These are phyloP conservation scores for Plutomurus gul DNA, from an alignment of 1,140 invertebrate species.

Conservation along the genomic window DNA sequence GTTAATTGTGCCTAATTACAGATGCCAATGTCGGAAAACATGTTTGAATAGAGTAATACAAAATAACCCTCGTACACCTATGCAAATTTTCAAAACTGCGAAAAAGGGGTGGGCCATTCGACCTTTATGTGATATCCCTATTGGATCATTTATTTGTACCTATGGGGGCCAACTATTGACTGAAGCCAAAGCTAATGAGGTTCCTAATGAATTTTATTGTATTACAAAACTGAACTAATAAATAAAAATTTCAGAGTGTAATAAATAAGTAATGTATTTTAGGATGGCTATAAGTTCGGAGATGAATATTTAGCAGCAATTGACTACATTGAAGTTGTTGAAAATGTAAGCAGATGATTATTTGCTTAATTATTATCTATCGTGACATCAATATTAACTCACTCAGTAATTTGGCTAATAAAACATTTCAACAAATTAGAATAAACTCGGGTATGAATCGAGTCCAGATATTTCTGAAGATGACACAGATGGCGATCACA, in stretches of 20 bases:
- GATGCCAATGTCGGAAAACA: constrained; percentile 59
- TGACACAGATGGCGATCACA: neutral
- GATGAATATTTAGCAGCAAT: constrained; percentile 96
- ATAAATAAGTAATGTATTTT: neutral
- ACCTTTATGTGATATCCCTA: constrained; percentile 90
- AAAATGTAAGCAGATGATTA: constrained; percentile 57
- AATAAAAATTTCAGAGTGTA: neutral
- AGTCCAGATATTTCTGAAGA: neutral
- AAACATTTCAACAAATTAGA: too few species aligned
- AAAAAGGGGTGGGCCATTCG: constrained; percentile 94
- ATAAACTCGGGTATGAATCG: neutral
- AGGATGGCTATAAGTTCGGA: constrained; percentile 82
- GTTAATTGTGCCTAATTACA: neutral
- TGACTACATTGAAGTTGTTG: constrained; percentile 93
- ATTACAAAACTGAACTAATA: neutral
- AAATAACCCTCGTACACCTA: constrained; percentile 77
- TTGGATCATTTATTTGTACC: constrained; percentile 91
- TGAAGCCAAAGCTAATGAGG: constrained; percentile 77
- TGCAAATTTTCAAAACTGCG: constrained; percentile 68
- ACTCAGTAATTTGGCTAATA: too few species aligned
- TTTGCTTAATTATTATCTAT: neutral
- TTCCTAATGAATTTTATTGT: neutral
- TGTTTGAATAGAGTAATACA: constrained; percentile 88
- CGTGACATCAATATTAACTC: too few species aligned
- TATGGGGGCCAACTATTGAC: constrained; percentile 92